Base-by-base conservation (phyloP, 2,888 invertebrate species). In the Cheilosia grossa region DNA sequence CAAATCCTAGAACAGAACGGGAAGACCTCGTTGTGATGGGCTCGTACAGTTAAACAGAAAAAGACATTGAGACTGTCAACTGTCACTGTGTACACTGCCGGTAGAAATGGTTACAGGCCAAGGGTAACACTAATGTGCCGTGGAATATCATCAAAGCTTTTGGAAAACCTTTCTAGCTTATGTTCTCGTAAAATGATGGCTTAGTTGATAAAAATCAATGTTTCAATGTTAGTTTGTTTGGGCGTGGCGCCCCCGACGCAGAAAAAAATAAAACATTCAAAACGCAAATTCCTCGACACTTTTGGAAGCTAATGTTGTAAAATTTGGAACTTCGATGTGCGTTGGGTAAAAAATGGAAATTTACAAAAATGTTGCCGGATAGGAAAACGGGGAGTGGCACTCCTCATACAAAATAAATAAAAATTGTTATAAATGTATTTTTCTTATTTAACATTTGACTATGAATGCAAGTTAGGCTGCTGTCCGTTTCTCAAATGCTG, bases 11-110 rank as follows among this genome's bases (percentile, higher is more conserved):
- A 24, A 90, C 92, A 0, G 87, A 89, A 0, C 87, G 91, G 0
- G 90, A 92, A 59, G 88, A 92, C 74, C 86, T 91, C 9, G 90
- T 92, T 2, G 91, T 91, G 0, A 91, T 91, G 91, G 92, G 92
- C 66, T 81, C 89, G 7, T 91, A 90, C 82, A 87, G 89, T 4
- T 81, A 81, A 1, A 90, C 89, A 15, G 90, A 90, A 80, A 90
- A 90, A 81, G 89, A 90, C 0, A 90, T 85, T 33, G 90, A 91
- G n/a, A 89, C 90, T 13, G 88, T 90, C 3, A n/a, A 89, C 90
- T 13, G 88, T 90, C 3, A 91, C 91, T 7, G 90, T 91, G 91
- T 92, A 92, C 85, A 91, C 91, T 4, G 92, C 92, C 64, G 92
- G 91, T 64, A 92, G 92, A 81, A 89, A 90, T 85, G 92, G 92